Conservation (phyloP, 2,888 invertebrate genomes). For the Ophioninae sp. region DNA sequence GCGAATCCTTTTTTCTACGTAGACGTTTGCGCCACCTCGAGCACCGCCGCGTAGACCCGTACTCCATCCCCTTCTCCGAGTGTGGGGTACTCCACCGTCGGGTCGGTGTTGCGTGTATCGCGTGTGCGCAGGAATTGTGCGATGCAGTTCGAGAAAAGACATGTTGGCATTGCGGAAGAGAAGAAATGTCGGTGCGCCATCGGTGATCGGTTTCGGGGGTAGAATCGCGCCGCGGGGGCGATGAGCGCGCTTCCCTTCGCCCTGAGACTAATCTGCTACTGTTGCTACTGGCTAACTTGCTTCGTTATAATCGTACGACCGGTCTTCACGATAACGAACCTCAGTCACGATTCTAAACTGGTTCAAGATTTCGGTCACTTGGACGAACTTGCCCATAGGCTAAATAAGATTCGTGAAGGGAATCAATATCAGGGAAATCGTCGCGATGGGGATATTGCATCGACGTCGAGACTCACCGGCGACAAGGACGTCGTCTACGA, state of each 20-base stretch:
- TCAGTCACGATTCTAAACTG: constrained; percentile 6
- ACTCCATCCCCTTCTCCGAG: background rate
- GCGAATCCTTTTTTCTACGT: constrained; percentile 12
- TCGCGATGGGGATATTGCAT: constrained; percentile 42
- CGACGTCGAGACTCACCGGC: constrained; percentile 51
- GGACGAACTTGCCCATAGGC: constrained; percentile 51
- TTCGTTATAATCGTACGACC: constrained; percentile 74
- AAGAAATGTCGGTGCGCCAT: constrained; percentile 80
- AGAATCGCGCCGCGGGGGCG: constrained; percentile 81
- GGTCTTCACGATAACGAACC: constrained; percentile 49
- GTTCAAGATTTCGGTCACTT: constrained; percentile 5
- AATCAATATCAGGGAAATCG: constrained; percentile 65
- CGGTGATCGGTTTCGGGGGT: constrained; percentile 80
- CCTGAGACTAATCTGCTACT: constrained; percentile 78
- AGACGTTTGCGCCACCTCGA: constrained; percentile 1
- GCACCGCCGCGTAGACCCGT: background rate
- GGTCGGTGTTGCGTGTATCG: constrained; percentile 39
- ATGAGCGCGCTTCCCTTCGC: constrained; percentile 80
- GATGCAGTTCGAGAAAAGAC: constrained; percentile 55
- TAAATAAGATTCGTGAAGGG: constrained; percentile 58
- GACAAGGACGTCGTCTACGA: constrained; percentile 60
- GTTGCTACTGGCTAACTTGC: constrained; percentile 77
- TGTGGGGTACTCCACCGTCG: background rate
- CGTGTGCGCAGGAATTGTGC: constrained; percentile 58
- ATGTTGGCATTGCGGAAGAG: constrained; percentile 67